These are phyloP conservation scores for Dromiciops gliroides DNA, from an alignment of 2,113 vertebrate species.

Conservation along the genomic window DNA sequence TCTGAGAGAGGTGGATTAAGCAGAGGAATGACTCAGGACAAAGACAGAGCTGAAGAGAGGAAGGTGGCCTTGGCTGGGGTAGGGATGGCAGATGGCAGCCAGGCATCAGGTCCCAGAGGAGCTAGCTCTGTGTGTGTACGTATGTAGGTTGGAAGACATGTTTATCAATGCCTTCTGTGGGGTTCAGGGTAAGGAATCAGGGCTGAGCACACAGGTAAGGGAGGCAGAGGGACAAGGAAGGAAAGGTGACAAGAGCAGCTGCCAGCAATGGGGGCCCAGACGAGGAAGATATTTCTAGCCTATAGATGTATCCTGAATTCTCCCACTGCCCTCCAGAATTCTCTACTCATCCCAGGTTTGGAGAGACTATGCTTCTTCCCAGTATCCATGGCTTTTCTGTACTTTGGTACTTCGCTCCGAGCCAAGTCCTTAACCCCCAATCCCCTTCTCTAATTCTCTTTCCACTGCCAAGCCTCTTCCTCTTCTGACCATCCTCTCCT, in stretches of 20 bases:
- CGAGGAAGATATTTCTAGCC: not conserved
- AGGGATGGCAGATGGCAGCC: slow-evolving; percentile 4
- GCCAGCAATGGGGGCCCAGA: not conserved
- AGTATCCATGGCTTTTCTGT: not conserved
- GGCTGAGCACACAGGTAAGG: not conserved
- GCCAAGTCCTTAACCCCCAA: no score
- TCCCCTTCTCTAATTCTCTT: not conserved
- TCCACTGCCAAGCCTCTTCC: not conserved
- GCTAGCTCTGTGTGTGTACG: not conserved
- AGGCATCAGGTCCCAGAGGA: not conserved
- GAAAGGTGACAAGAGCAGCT: not conserved
- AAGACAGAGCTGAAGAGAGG: not conserved
- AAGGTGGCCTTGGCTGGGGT: not conserved
- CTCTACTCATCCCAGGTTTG: not conserved
- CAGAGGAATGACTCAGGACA: not conserved
- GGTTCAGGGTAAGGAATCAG: not conserved
- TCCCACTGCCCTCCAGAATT: not conserved
- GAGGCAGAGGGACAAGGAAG: not conserved
- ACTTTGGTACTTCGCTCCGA: not conserved
- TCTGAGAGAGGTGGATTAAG: not conserved
- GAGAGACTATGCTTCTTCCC: not conserved
- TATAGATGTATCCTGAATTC: not conserved
- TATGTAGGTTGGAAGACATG: not conserved
- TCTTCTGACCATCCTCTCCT: not conserved
- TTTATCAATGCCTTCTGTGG: not conserved